Conservation (phyloP, 1,140 invertebrate genomes). For the Drosophila lini region DNA sequence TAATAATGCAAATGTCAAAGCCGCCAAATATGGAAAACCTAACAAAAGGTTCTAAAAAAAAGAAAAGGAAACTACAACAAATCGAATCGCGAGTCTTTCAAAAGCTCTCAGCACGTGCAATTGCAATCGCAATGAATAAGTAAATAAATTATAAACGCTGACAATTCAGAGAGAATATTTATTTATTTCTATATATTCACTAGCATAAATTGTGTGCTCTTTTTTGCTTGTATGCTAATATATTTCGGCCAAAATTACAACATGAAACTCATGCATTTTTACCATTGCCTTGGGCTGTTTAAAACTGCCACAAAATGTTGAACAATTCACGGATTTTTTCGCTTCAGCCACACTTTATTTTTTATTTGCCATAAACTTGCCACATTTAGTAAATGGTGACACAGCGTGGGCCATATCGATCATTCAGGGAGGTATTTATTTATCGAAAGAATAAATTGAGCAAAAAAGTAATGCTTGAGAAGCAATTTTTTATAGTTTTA, state of each 20-base stretch:
- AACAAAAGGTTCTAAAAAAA: slow-evolving; percentile 36
- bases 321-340: slow-evolving; percentile 20
- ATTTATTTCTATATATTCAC: slow-evolving; percentile 11
- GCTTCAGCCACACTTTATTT: neutral
- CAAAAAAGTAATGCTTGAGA: neutral
- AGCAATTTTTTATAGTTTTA: neutral
- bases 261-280: slow-evolving; percentile 34
- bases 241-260: slow-evolving; percentile 20
- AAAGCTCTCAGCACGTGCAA: slow-evolving; percentile 31
- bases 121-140: slow-evolving; percentile 30
- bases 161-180: slow-evolving; percentile 19
- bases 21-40: slow-evolving; percentile 36
- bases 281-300: slow-evolving; percentile 7
- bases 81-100: slow-evolving; percentile 4
- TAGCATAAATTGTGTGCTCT: neutral
- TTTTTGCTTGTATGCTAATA: slow-evolving; percentile 18
- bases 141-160: slow-evolving; percentile 39
- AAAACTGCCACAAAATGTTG: slow-evolving; percentile 38
- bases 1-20: slow-evolving; percentile 38
- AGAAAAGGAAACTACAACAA: neutral
- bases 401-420: slow-evolving; percentile 11
- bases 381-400: slow-evolving; percentile 14
- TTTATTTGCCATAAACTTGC: slow-evolving; percentile 24
- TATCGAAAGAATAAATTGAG: neutral
- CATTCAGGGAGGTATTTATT: slow-evolving; percentile 4